These are phyloP conservation scores for Cremastinae sp. DNA, from an alignment of 2,888 invertebrate species.

Conservation along the genomic window DNA sequence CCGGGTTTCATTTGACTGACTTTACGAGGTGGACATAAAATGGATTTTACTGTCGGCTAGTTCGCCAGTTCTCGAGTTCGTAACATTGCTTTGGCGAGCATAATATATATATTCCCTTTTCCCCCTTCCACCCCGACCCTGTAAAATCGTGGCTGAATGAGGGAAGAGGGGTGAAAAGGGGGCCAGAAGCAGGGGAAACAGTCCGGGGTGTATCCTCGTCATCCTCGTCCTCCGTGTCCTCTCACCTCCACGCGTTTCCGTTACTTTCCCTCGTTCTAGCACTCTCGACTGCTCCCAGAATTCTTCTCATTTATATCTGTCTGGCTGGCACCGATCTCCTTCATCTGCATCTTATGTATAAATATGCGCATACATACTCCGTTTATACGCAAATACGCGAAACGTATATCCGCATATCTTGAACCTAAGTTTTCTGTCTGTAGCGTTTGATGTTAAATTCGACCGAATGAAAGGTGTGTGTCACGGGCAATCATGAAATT, in stretches of 20 bases:
- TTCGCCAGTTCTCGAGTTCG: conserved; percentile 79
- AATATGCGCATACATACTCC: conserved; percentile 4
- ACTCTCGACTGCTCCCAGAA: conserved; percentile 45
- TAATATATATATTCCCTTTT: conserved; percentile 66
- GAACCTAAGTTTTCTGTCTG: conserved; percentile 47
- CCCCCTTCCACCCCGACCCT: conserved; percentile 39
- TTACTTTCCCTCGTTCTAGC: conserved; percentile 37
- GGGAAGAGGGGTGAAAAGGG: not conserved
- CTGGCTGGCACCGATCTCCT: conserved; percentile 50
- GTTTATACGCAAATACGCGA: conserved; percentile 46
- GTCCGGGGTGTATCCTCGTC: conserved; percentile 50
- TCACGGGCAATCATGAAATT: conserved; percentile 48
- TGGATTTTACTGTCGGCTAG: conserved; percentile 79
- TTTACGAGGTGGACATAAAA: conserved; percentile 79
- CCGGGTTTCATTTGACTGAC: conserved; percentile 79
- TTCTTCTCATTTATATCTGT: conserved; percentile 56
- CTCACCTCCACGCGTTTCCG: conserved; percentile 46
- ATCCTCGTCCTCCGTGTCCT: conserved; percentile 48
- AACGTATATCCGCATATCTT: no score
- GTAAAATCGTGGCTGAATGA: not conserved
- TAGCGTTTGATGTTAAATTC: conserved; percentile 67
- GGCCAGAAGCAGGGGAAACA: conserved; percentile 15
- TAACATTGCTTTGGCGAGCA: conserved; percentile 77
- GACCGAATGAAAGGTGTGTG: conserved; percentile 70
- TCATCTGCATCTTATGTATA: not conserved